Percentiles rank a stretch among this genome's conserved stretches.
Conservation (phyloP, 2,888 invertebrate genomes). For the Hesperia comma region DNA sequence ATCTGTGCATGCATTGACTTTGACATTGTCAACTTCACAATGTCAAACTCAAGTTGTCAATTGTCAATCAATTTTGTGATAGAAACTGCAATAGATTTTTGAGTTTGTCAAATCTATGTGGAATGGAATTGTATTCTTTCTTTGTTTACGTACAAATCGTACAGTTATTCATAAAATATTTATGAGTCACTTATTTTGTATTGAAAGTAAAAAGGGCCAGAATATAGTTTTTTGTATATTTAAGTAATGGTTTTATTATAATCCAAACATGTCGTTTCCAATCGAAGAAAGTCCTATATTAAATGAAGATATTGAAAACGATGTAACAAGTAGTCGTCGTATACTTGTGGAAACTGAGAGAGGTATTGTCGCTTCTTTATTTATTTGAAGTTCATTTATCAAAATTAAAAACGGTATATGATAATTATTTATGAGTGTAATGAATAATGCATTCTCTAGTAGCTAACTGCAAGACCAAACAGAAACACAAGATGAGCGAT, state of each 20-base stretch:
- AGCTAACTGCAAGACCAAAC: too few relatives aligned
- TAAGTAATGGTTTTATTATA: conserved; percentile 49
- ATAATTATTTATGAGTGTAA: too few relatives aligned
- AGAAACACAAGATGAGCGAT: too few relatives aligned
- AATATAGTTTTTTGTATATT: conserved; percentile 9
- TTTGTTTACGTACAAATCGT: conserved; percentile 51
- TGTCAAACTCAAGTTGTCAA: conserved; percentile 26
- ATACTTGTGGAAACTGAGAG: conserved; percentile 65
- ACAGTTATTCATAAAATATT: conserved; percentile 42
- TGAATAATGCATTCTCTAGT: too few relatives aligned
- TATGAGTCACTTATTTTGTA: conserved; percentile 48
- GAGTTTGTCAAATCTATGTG: conserved; percentile 4
- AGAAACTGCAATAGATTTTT: too few relatives aligned
- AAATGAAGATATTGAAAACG: conserved; percentile 74
- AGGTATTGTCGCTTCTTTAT: conserved; percentile 51
- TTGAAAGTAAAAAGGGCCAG: conserved; percentile 5
- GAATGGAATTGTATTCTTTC: conserved; percentile 44
- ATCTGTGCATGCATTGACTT: too few relatives aligned
- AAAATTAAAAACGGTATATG: too few relatives aligned
- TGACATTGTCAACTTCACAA: conserved; percentile 21
- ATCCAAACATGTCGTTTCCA: conserved; percentile 64
- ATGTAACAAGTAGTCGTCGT: conserved; percentile 68
- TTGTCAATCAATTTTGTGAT: too few relatives aligned
- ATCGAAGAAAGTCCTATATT: conserved; percentile 75
- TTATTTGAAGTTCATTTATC: too few relatives aligned